phyloP scores from a whole-genome alignment of 1,140 invertebrate species.

The Dendrolimus kikuchii region DNA sequence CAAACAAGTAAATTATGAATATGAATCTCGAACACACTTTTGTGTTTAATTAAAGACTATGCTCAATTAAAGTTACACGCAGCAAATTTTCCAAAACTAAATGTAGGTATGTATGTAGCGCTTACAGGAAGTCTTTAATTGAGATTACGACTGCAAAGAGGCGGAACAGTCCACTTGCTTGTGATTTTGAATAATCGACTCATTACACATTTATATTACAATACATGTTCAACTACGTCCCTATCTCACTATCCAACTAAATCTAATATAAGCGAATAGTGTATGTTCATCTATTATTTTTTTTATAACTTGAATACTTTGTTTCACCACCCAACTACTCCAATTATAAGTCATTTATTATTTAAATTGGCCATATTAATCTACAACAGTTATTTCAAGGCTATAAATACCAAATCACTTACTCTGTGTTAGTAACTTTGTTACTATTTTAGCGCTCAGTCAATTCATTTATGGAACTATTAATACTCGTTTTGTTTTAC shows the following conservation, averaged over 20 bases:
- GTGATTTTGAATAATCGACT: slow-evolving; percentile 60
- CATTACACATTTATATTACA: slow-evolving; percentile 48
- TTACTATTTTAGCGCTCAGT: too few species aligned
- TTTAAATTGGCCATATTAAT: too few species aligned
- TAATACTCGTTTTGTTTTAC: too few species aligned
- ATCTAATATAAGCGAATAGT: slow-evolving; percentile 15
- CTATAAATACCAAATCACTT: too few species aligned
- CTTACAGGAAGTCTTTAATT: slow-evolving; percentile 68
- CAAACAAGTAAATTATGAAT: too few species aligned
- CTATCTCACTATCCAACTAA: slow-evolving; percentile 22
- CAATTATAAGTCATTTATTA: too few species aligned
- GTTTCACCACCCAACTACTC: too few species aligned
- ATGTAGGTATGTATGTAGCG: slow-evolving; percentile 53
- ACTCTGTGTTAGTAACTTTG: too few species aligned
- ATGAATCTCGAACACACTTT: not conserved
- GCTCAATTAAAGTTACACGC: slow-evolving; percentile 58
- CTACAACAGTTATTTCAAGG: too few species aligned
- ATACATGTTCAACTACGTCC: slow-evolving; percentile 27
- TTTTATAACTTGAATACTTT: too few species aligned
- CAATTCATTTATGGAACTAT: too few species aligned
- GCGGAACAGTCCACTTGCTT: slow-evolving; percentile 51
- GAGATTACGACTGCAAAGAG: slow-evolving; percentile 65
- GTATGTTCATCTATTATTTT: not conserved
- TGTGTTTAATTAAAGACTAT: slow-evolving; percentile 51
- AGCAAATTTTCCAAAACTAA: slow-evolving; percentile 44